phyloP scores from a whole-genome alignment of 2,113 vertebrate genomes.

The Gulo gulo region DNA sequence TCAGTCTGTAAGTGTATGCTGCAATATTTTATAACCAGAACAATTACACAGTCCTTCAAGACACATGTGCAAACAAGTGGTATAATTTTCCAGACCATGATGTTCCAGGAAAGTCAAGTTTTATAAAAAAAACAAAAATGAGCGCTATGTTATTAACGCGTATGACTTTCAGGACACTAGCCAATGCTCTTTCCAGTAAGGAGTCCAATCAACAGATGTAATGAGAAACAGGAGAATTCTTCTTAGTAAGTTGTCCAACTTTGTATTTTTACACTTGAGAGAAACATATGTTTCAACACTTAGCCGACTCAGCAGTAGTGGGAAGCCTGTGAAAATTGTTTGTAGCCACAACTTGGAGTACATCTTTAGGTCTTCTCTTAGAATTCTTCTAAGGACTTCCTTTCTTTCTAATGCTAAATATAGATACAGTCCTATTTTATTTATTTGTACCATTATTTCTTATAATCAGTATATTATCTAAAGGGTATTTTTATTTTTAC shows the following conservation, averaged over 20 bases:
- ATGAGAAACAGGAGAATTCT: constrained; percentile 40
- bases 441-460: constrained; percentile 22
- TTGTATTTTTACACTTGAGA: constrained; percentile 51
- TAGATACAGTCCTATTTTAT: constrained; percentile 22
- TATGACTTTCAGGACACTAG: constrained; percentile 17
- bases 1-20: neutral
- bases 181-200: constrained; percentile 39
- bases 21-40: constrained; percentile 47
- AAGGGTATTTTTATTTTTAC: constrained; percentile 40
- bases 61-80: constrained; percentile 45
- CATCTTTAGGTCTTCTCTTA: constrained; percentile 32
- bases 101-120: constrained; percentile 18
- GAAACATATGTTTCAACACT: constrained; percentile 60
- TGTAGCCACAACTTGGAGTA: constrained; percentile 39
- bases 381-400: constrained; percentile 25
- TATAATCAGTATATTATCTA: constrained; percentile 24
- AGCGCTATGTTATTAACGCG: neutral
- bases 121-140: constrained; percentile 34
- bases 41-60: constrained; percentile 47
- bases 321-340: constrained; percentile 59
- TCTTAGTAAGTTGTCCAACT: constrained; percentile 47
- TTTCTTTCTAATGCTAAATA: constrained; percentile 24
- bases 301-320: constrained; percentile 49
- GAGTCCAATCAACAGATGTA: constrained; percentile 26
- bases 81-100: constrained; percentile 41